Percentiles rank a stretch among this genome's conserved stretches.
Conservation (phyloP, 92 coral and sea anemone species). For the Pocillopora meandrina region DNA sequence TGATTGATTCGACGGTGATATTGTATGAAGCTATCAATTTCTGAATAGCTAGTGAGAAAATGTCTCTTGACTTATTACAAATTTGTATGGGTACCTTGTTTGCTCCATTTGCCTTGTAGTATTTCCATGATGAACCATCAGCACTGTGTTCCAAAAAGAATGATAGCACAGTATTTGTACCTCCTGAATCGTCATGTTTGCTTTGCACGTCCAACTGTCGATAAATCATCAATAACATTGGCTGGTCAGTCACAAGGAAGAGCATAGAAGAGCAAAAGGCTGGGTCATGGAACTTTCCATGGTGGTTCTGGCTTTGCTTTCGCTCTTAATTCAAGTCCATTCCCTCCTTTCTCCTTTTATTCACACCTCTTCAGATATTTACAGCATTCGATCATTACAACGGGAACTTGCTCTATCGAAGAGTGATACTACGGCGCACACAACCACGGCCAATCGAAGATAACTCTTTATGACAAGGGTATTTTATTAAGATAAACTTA, state of each 20-base stretch:
- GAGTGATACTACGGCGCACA: too few relatives aligned
- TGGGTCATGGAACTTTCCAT: background rate
- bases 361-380: too few relatives aligned
- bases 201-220: slow-evolving; percentile 50
- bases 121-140: slow-evolving; percentile 47
- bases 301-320: background rate
- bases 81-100: slow-evolving; percentile 40
- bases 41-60: too few relatives aligned
- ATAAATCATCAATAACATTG: background rate
- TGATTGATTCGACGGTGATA: too few relatives aligned
- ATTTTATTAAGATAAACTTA: too few relatives aligned
- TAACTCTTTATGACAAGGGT: too few relatives aligned
- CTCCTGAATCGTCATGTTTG: slow-evolving; percentile 42
- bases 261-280: background rate
- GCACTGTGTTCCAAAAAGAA: slow-evolving; percentile 49
- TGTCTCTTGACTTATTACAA: too few relatives aligned
- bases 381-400: too few relatives aligned
- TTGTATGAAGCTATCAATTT: background rate
- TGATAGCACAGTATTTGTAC: slow-evolving; percentile 40
- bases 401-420: too few relatives aligned
- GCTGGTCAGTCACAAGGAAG: background rate
- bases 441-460: too few relatives aligned
- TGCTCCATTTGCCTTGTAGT: slow-evolving; percentile 48
- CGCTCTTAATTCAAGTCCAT: too few relatives aligned
- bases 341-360: too few relatives aligned